A percentile compares a stretch with the other conserved stretches of the same genome.
Evolutionary conservation across 2,888 invertebrate species (phyloP).

Genomic region (Coleophora deauratella): DNA sequence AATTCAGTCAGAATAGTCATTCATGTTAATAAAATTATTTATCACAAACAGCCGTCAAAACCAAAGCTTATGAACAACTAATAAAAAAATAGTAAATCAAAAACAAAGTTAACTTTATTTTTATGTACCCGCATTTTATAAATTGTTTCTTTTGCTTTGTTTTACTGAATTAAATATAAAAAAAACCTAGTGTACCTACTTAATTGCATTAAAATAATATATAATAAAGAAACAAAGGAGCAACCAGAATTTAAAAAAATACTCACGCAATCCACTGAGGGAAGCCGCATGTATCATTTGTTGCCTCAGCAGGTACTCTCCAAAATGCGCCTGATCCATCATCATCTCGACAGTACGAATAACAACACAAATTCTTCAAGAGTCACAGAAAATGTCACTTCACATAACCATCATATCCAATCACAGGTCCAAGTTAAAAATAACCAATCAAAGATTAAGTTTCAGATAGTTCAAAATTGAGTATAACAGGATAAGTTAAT

Average conservation of each 20-base stretch:
- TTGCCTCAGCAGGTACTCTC: conserved; percentile 65
- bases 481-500: conserved; percentile 3
- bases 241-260: not conserved
- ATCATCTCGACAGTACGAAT: conserved; percentile 37
- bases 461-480: conserved; percentile 19
- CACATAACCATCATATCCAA: conserved; percentile 45
- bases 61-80: too few species aligned
- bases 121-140: too few species aligned
- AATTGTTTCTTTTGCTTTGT: too few species aligned
- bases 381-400: conserved; percentile 34
- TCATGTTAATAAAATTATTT: too few species aligned
- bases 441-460: conserved; percentile 19
- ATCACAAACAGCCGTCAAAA: too few species aligned
- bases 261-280: conserved; percentile 62
- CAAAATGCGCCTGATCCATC: conserved; percentile 70
- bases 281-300: conserved; percentile 68
- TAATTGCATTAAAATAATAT: too few species aligned
- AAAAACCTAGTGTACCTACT: too few species aligned
- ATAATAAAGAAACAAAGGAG: too few species aligned
- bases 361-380: conserved; percentile 13
- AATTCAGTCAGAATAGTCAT: too few species aligned
- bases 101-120: too few species aligned
- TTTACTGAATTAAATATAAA: too few species aligned
- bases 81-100: too few species aligned
- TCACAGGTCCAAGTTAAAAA: conserved; percentile 10